phyloP scores from a whole-genome alignment of 2,113 vertebrate species.

The Engraulis encrasicolus region DNA sequence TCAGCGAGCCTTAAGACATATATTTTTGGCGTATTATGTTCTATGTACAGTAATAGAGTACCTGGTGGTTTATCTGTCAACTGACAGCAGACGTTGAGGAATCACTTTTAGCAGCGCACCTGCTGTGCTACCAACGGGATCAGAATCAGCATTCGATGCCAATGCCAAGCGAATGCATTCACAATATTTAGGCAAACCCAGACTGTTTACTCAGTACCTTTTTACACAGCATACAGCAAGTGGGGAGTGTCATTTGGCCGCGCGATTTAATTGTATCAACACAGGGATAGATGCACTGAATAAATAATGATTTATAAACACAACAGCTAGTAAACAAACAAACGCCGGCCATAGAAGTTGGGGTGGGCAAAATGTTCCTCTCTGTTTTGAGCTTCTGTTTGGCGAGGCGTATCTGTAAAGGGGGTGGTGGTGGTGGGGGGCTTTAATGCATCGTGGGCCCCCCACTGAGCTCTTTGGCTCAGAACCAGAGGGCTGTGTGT shows the following conservation, averaged over 20 bases:
- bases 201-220: not conserved
- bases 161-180: not conserved
- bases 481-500: slow-evolving; percentile 39
- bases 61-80: not conserved
- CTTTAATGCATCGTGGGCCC: slow-evolving; percentile 35
- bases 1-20: not conserved
- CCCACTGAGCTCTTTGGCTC: slow-evolving; percentile 42
- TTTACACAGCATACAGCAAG: not conserved
- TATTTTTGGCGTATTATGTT: not conserved
- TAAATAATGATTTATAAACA: not conserved
- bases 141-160: not conserved
- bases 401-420: slow-evolving; percentile 17
- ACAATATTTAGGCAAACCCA: not conserved
- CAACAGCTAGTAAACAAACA: not conserved
- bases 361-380: not conserved
- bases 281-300: too few relatives aligned
- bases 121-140: slow-evolving; percentile 7
- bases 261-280: not conserved
- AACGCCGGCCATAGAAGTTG: not conserved
- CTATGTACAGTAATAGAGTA: not conserved
- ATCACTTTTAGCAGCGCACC: slow-evolving; percentile 2
- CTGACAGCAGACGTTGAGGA: not conserved
- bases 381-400: slow-evolving; percentile 5
- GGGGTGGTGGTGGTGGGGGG: slow-evolving; percentile 28
- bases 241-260: not conserved